Evolutionary conservation across 2,888 invertebrate species (phyloP).

Genomic region (Xestoiulus laeticollis): DNA sequence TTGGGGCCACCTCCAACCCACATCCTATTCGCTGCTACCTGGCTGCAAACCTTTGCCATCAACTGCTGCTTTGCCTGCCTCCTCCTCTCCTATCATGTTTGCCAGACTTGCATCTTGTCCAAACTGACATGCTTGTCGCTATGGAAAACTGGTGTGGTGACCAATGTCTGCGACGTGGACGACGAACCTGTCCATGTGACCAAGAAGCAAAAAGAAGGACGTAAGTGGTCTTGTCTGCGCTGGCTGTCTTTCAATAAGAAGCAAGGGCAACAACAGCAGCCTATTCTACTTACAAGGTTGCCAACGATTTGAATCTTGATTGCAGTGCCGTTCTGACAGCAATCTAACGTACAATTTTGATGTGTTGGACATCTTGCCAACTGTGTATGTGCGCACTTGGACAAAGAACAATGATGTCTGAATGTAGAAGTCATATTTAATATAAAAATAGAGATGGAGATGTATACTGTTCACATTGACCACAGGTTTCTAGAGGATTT

Average conservation of each 20-base stretch:
- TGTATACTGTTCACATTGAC: no score
- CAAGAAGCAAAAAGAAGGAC: not conserved
- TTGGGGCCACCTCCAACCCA: not conserved
- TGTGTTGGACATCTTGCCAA: no score
- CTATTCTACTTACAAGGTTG: not conserved
- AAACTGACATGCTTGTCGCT: not conserved
- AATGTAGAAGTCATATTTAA: no score
- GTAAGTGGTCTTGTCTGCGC: not conserved
- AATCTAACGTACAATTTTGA: no score
- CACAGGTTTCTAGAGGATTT: no score
- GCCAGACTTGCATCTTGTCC: not conserved
- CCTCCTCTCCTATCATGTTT: constrained; percentile 4
- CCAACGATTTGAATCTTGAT: not conserved
- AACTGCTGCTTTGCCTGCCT: constrained; percentile 47
- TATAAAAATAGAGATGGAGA: no score
- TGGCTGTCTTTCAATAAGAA: constrained; percentile 3
- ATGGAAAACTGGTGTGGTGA: constrained; percentile 14
- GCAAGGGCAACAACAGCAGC: not conserved
- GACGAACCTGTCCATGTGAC: not conserved
- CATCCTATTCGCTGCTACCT: constrained; percentile 23
- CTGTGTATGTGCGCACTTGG: no score
- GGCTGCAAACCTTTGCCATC: constrained; percentile 51
- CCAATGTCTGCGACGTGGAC: not conserved
- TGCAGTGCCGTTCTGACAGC: not conserved
- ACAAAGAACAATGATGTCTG: no score